Evolutionary conservation across 2,888 invertebrate species (phyloP).

Genomic region (Drosophila rubida): DNA sequence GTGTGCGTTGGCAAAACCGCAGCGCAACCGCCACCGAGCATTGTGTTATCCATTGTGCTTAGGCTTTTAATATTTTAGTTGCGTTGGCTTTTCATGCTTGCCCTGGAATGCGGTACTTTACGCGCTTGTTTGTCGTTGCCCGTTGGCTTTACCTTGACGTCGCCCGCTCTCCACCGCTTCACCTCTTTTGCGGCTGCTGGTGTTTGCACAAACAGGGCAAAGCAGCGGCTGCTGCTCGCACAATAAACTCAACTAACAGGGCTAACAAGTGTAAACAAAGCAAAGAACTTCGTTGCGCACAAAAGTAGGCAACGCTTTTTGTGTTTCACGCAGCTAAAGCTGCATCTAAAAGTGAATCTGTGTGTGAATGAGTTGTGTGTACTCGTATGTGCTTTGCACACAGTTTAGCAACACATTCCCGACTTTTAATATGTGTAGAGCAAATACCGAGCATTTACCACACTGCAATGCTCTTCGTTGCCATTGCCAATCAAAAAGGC

Average conservation of each 20-base stretch:
- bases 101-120: conserved; percentile 21
- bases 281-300: conserved; percentile 49
- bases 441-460: background rate
- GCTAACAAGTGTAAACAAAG: conserved; percentile 41
- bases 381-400: conserved; percentile 28
- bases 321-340: background rate
- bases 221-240: conserved; percentile 51
- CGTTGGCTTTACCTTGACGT: conserved; percentile 44
- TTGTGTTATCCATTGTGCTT: conserved; percentile 70
- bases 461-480: background rate
- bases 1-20: conserved; percentile 21
- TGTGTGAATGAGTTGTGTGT: conserved; percentile 9
- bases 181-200: background rate
- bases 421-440: background rate
- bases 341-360: background rate
- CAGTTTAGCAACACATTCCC: conserved; percentile 28
- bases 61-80: conserved; percentile 76
- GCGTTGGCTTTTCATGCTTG: conserved; percentile 50
- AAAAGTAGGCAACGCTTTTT: conserved; percentile 65
- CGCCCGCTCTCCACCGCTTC: background rate
- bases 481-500: background rate
- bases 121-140: conserved; percentile 21
- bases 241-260: conserved; percentile 57
- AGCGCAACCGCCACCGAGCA: conserved; percentile 31
- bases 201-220: conserved; percentile 41